phyloP scores from a whole-genome alignment of 2,888 invertebrate genomes.

The Synergus japonicus region DNA sequence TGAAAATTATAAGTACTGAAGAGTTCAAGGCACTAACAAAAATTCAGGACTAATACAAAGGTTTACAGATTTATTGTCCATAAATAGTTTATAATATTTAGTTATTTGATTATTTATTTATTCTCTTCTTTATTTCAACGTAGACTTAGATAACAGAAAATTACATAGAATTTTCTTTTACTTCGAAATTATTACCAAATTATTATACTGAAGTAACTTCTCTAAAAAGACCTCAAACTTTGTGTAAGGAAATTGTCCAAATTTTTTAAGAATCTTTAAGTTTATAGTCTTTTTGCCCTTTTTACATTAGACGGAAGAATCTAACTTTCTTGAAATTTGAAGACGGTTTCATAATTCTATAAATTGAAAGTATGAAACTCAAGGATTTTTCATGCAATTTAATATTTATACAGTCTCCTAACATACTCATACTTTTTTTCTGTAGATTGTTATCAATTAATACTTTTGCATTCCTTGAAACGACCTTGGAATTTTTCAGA shows the following conservation, averaged over 20 bases:
- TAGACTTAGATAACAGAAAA: slow-evolving; percentile 4
- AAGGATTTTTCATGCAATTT: slow-evolving; percentile 2
- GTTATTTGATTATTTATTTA: background rate
- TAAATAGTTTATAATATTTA: slow-evolving; percentile 29
- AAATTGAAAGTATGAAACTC: slow-evolving; percentile 23
- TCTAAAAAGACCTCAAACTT: background rate
- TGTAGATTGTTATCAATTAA: background rate
- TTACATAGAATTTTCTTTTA: background rate
- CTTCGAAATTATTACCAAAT: background rate
- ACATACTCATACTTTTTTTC: background rate
- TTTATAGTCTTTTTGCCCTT: background rate
- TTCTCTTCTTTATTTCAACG: background rate
- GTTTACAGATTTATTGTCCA: background rate
- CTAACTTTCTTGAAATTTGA: background rate
- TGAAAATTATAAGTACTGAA: background rate
- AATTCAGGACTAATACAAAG: background rate
- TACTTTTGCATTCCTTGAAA: background rate
- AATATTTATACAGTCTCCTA: slow-evolving; percentile 4
- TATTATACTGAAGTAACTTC: background rate
- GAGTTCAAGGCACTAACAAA: background rate
- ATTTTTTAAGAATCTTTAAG: no score
- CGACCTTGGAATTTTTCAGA: background rate
- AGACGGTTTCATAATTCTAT: background rate
- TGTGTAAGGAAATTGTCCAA: background rate
- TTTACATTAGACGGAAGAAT: background rate